Conservation (phyloP, 2,113 vertebrate genomes). For the Pao palembangensis region DNA sequence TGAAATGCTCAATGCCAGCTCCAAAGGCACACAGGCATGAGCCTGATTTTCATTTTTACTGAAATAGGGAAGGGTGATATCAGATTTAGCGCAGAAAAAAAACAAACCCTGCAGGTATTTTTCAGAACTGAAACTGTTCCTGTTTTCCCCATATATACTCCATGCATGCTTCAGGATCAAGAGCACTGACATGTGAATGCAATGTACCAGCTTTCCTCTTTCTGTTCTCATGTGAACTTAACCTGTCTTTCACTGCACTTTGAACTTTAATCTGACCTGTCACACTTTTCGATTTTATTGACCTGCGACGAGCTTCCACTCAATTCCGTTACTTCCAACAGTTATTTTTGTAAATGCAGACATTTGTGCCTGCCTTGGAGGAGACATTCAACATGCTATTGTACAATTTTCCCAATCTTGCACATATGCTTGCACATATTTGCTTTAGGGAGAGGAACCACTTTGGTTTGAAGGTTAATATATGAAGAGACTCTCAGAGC, state of each 20-base stretch:
- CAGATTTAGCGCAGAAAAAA: conserved; percentile 11
- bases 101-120: conserved; percentile 10
- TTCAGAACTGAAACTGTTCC: conserved; percentile 22
- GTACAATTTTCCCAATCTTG: conserved; percentile 13
- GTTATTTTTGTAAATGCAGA: conserved; percentile 1
- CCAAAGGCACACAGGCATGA: neutral
- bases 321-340: conserved; percentile 6
- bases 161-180: conserved; percentile 54
- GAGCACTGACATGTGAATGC: conserved; percentile 45
- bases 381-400: conserved; percentile 2
- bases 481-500: conserved; percentile 38
- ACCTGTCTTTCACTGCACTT: conserved; percentile 36
- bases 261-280: conserved; percentile 37
- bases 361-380: conserved; percentile 6
- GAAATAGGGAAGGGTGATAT: neutral
- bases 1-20: neutral
- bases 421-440: neutral
- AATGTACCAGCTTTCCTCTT: conserved; percentile 23
- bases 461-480: conserved; percentile 40
- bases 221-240: conserved; percentile 37
- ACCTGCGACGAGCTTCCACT: conserved; percentile 6
- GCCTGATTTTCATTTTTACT: neutral
- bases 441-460: conserved; percentile 10
- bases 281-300: conserved; percentile 28
- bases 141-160: conserved; percentile 2